A percentile compares a stretch with the other conserved stretches of the same genome.
These are phyloP conservation scores for Fragum sueziense DNA, from an alignment of 2,888 invertebrate genomes.

Conservation along the genomic window DNA sequence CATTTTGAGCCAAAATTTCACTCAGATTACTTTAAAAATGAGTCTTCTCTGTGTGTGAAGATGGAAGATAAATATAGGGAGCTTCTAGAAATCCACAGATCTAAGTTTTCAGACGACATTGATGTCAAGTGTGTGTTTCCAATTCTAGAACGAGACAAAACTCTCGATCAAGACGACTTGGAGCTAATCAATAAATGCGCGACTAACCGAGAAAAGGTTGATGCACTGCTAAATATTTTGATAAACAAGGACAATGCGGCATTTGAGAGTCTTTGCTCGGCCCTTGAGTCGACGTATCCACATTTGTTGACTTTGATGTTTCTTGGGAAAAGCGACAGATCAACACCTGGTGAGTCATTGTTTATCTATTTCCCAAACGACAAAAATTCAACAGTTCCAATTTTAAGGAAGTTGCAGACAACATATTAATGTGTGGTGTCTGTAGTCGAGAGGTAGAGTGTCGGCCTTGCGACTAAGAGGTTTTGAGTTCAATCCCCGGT, in stretches of 20 bases:
- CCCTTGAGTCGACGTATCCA: constrained; percentile 73
- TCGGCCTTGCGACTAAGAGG: no score
- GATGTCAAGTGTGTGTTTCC: constrained; percentile 71
- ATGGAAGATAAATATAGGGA: constrained; percentile 75
- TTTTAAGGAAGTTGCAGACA: no score
- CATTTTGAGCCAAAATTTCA: neutral
- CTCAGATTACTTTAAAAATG: neutral
- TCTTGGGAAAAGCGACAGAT: constrained; percentile 55
- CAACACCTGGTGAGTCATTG: constrained; percentile 41
- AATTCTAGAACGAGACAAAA: constrained; percentile 68
- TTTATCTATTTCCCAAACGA: no score
- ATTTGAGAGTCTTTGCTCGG: constrained; percentile 69
- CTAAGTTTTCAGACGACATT: constrained; percentile 68
- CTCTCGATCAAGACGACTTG: constrained; percentile 67
- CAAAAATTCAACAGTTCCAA: no score
- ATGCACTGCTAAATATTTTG: constrained; percentile 73
- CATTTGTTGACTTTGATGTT: constrained; percentile 76
- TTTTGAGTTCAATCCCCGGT: no score
- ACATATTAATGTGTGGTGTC: no score
- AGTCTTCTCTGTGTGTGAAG: neutral
- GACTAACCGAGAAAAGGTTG: constrained; percentile 68
- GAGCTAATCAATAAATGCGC: constrained; percentile 69
- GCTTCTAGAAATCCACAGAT: constrained; percentile 69
- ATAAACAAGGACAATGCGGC: constrained; percentile 69
- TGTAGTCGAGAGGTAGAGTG: no score